phyloP scores from a whole-genome alignment of 2,797 vertebrate genomes.

The Malacoctenus gilli region DNA sequence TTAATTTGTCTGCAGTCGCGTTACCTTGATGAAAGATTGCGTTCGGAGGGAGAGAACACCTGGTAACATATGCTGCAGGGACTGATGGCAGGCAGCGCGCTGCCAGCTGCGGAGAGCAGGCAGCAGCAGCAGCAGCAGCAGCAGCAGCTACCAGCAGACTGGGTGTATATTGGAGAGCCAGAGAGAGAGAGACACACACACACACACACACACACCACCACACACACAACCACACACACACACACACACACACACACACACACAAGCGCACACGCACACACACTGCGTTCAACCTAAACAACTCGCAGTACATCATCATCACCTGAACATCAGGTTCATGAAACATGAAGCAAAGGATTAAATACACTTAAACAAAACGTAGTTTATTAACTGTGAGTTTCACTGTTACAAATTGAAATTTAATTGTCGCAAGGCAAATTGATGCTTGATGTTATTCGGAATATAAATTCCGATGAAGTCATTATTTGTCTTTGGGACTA shows the following conservation, averaged over 20 bases:
- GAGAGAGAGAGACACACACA: conserved; percentile 6
- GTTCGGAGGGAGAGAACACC: conserved; percentile 75
- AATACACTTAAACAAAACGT: too few species aligned
- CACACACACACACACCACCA: background rate
- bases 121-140: too few species aligned
- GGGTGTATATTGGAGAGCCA: conserved; percentile 40
- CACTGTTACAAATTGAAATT: too few species aligned
- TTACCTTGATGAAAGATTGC: conserved; percentile 74
- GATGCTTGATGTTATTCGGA: too few species aligned
- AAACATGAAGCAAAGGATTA: too few species aligned
- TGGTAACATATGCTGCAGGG: conserved; percentile 79
- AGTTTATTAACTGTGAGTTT: too few species aligned
- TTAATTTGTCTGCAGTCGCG: conserved; percentile 75
- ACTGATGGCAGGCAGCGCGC: conserved; percentile 64
- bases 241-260: background rate
- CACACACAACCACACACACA: conserved; percentile 2
- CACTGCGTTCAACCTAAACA: background rate
- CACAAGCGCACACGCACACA: background rate
- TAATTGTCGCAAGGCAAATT: too few species aligned
- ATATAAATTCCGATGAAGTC: too few species aligned
- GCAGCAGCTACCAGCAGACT: conserved; percentile 69
- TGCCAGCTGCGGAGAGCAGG: conserved; percentile 72
- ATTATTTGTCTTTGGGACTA: too few species aligned
- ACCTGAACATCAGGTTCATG: too few species aligned
- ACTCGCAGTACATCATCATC: background rate